phyloP scores from a whole-genome alignment of 1,140 invertebrate species.

The Drosophila nigrodunni region DNA sequence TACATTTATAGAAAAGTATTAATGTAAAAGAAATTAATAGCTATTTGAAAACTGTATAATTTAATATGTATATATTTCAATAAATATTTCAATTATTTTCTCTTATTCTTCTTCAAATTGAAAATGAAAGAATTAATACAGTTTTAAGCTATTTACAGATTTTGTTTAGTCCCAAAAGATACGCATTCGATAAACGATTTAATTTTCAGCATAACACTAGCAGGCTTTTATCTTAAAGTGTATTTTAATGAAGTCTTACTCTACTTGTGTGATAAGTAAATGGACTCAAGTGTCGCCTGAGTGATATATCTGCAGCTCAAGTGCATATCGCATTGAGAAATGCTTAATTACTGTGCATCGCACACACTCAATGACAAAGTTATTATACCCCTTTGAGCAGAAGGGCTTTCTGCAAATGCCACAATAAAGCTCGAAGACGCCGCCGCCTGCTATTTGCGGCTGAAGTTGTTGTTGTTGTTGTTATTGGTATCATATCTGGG shows the following conservation, averaged over 20 bases:
- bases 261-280: conserved; percentile 18
- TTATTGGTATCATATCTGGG: conserved; percentile 32
- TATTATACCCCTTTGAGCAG: conserved; percentile 51
- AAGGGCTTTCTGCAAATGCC: conserved; percentile 56
- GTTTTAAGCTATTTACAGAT: too few relatives aligned
- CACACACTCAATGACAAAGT: conserved; percentile 64
- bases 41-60: too few relatives aligned
- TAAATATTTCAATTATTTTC: too few relatives aligned
- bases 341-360: conserved; percentile 40
- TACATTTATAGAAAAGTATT: too few relatives aligned
- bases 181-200: background rate
- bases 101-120: too few relatives aligned
- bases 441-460: conserved; percentile 31
- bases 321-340: conserved; percentile 22
- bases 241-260: conserved; percentile 1
- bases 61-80: too few relatives aligned
- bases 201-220: background rate
- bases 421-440: conserved; percentile 68
- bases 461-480: conserved; percentile 31
- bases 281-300: conserved; percentile 10
- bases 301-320: background rate
- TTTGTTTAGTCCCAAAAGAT: too few relatives aligned
- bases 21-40: too few relatives aligned
- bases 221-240: background rate
- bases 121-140: too few relatives aligned